Percentiles rank a stretch among this genome's conserved stretches.
These are phyloP conservation scores for Montipora capitata DNA, from an alignment of 92 coral and sea anemone species.

Conservation along the genomic window DNA sequence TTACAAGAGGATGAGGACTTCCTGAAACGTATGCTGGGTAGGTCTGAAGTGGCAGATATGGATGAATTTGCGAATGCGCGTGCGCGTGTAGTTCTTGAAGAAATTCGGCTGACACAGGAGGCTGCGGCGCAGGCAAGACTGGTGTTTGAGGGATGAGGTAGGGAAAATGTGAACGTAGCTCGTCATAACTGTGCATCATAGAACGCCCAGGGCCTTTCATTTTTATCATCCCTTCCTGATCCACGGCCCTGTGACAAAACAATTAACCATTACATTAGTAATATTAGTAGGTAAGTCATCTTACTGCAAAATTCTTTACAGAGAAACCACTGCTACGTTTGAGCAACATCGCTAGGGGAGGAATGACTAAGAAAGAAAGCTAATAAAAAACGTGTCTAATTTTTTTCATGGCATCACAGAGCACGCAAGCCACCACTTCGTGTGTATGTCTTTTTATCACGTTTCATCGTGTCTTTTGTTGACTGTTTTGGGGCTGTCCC, in stretches of 20 bases:
- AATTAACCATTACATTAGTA: neutral
- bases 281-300: neutral
- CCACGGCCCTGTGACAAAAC: constrained; percentile 73
- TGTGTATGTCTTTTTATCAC: too few relatives aligned
- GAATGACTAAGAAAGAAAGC: too few relatives aligned
- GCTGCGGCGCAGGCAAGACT: constrained; percentile 62
- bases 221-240: constrained; percentile 92
- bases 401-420: too few relatives aligned
- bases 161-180: constrained; percentile 88
- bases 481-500: too few relatives aligned
- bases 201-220: constrained; percentile 87
- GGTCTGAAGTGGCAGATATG: constrained; percentile 67
- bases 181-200: constrained; percentile 90
- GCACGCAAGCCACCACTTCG: too few relatives aligned
- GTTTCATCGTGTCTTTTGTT: too few relatives aligned
- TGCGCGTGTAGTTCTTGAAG: constrained; percentile 76
- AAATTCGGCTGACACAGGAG: constrained; percentile 80
- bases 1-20: constrained; percentile 61
- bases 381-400: too few relatives aligned
- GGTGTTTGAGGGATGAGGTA: constrained; percentile 89
- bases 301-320: too few relatives aligned
- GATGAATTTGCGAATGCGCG: constrained; percentile 44
- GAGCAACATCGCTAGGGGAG: too few relatives aligned
- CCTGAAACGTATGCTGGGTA: constrained; percentile 89
- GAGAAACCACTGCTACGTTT: too few relatives aligned